Conservation (phyloP, 2,797 vertebrate species). For the Sarcophilus harrisii region DNA sequence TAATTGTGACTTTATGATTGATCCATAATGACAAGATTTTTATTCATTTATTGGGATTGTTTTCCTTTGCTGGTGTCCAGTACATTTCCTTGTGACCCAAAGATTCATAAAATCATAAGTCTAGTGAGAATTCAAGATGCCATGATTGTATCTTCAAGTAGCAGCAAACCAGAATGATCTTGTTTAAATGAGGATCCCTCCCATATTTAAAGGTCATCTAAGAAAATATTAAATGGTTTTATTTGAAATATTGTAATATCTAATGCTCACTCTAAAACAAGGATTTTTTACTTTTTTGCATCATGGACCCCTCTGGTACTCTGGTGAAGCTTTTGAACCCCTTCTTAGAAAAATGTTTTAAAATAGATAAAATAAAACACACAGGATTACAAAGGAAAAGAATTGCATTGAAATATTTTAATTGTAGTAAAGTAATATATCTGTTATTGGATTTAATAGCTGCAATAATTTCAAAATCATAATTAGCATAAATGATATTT, state of each 20-base stretch:
- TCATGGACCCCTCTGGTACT: neutral
- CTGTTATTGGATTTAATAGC: neutral
- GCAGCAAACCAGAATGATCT: neutral
- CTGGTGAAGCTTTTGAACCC: neutral
- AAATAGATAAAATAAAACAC: neutral
- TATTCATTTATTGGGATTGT: neutral
- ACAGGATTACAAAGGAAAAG: neutral
- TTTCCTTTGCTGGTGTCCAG: neutral
- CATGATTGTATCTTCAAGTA: neutral
- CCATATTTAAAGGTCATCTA: neutral
- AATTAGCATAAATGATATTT: neutral
- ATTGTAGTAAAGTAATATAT: neutral
- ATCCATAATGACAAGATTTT: neutral
- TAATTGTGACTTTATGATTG: neutral
- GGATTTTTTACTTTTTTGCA: neutral
- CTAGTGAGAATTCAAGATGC: neutral
- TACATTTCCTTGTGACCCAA: neutral
- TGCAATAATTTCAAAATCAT: neutral
- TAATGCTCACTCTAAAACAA: neutral
- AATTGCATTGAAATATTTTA: neutral
- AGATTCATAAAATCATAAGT: neutral
- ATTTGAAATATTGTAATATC: neutral
- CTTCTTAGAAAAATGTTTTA: neutral
- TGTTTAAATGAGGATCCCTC: neutral
- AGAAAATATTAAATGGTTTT: neutral